phyloP scores from a whole-genome alignment of 2,888 invertebrate species.

The Drosophila cognata region DNA sequence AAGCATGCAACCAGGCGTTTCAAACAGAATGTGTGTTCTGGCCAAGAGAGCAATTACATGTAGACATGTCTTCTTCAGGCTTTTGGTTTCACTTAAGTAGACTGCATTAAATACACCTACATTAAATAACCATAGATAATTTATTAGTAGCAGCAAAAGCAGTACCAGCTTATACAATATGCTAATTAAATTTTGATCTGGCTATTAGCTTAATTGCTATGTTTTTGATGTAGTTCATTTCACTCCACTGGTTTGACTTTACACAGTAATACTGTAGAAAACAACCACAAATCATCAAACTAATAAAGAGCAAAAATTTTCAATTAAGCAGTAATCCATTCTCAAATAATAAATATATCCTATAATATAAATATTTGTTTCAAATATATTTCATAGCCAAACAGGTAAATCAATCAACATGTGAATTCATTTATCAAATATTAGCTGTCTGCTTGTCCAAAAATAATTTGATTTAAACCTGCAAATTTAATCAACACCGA shows the following conservation, averaged over 20 bases:
- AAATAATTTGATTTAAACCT: neutral
- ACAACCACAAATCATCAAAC: constrained; percentile 5
- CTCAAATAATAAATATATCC: too few relatives aligned
- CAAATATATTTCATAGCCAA: neutral
- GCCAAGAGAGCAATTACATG: constrained; percentile 43
- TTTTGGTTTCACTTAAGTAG: neutral
- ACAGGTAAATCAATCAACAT: neutral
- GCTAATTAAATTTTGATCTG: constrained; percentile 19
- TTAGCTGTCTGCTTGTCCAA: neutral
- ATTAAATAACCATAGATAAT: neutral
- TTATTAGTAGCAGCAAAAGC: neutral
- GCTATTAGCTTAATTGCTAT: constrained; percentile 52
- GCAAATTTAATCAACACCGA: neutral
- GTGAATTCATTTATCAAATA: neutral
- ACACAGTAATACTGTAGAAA: neutral
- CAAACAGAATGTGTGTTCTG: constrained; percentile 15
- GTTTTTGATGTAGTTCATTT: constrained; percentile 5
- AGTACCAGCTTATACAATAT: constrained; percentile 12
- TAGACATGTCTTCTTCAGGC: constrained; percentile 8
- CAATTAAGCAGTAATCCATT: too few relatives aligned
- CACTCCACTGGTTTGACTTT: constrained; percentile 3
- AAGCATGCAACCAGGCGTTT: constrained; percentile 38
- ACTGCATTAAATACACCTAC: constrained; percentile 1
- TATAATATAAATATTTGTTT: neutral
- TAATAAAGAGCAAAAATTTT: neutral